Conservation (phyloP, 2,888 invertebrate species). For the Trachelus stipa region DNA sequence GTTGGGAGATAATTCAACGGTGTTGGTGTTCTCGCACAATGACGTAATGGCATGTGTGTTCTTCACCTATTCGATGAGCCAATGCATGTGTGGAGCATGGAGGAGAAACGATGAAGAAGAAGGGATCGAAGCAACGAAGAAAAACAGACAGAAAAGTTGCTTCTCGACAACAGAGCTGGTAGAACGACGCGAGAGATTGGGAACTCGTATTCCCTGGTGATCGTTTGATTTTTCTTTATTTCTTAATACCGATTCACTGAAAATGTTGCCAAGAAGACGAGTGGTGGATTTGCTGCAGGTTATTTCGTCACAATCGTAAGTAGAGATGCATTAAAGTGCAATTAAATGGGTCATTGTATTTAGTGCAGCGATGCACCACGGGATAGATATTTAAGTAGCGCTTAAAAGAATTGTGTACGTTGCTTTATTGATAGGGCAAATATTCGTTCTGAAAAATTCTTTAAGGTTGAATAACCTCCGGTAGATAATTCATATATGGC, state of each 20-base stretch:
- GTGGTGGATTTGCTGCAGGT: conserved; percentile 76
- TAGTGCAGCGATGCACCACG: no score
- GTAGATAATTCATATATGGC: background rate
- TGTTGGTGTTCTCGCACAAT: background rate
- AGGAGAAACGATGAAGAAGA: background rate
- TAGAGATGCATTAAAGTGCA: conserved; percentile 42
- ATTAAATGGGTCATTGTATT: background rate
- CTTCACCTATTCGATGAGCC: background rate
- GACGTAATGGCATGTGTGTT: background rate
- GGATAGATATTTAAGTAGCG: background rate
- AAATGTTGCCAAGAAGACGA: conserved; percentile 70
- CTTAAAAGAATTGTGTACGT: background rate
- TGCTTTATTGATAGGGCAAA: background rate
- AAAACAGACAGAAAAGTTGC: background rate
- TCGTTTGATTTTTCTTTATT: background rate
- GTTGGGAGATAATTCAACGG: background rate
- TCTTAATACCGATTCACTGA: background rate
- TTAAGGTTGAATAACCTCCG: background rate
- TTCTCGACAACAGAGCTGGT: background rate
- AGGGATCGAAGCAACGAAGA: background rate
- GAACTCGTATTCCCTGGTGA: background rate
- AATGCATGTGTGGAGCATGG: background rate
- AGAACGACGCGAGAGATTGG: background rate
- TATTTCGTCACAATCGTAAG: conserved; percentile 77
- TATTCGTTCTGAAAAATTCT: background rate